Conservation (phyloP, 1,140 invertebrate genomes). For the Battus philenor region DNA sequence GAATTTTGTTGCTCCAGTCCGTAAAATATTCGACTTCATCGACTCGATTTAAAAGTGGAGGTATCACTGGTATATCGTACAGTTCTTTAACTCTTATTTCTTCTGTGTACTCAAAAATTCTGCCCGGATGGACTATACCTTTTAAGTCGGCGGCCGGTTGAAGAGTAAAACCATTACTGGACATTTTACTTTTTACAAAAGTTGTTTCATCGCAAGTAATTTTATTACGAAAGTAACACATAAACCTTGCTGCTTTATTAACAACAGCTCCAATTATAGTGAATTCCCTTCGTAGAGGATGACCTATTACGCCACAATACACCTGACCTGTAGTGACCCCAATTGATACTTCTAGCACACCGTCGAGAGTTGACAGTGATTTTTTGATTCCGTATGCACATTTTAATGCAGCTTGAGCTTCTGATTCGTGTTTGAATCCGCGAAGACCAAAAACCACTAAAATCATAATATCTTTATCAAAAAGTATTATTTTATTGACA, state of each 20-base stretch:
- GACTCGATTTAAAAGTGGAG: conserved; percentile 49
- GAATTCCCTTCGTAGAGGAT: conserved; percentile 83
- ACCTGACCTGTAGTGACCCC: conserved; percentile 81
- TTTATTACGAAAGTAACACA: conserved; percentile 81
- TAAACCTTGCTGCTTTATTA: conserved; percentile 85
- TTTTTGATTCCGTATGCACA: conserved; percentile 78
- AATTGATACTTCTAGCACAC: conserved; percentile 77
- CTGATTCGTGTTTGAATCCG: conserved; percentile 83
- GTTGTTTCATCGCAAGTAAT: conserved; percentile 78
- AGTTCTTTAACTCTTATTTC: conserved; percentile 60
- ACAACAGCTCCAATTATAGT: conserved; percentile 86
- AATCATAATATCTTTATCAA: conserved; percentile 86
- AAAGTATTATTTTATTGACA: conserved; percentile 84
- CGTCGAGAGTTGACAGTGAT: conserved; percentile 68
- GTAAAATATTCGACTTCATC: conserved; percentile 67
- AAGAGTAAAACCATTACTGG: conserved; percentile 71
- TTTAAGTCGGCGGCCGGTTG: conserved; percentile 73
- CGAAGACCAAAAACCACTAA: conserved; percentile 84
- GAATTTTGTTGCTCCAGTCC: conserved; percentile 45
- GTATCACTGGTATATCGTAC: conserved; percentile 49
- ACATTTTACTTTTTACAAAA: conserved; percentile 76
- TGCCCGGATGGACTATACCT: conserved; percentile 71
- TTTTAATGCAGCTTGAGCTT: conserved; percentile 81
- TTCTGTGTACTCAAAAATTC: conserved; percentile 75
- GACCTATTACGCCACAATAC: conserved; percentile 87